A percentile compares a stretch with the other conserved stretches of the same genome.
phyloP scores from a whole-genome alignment of 2,888 invertebrate species.

The Drosophila greeni region DNA sequence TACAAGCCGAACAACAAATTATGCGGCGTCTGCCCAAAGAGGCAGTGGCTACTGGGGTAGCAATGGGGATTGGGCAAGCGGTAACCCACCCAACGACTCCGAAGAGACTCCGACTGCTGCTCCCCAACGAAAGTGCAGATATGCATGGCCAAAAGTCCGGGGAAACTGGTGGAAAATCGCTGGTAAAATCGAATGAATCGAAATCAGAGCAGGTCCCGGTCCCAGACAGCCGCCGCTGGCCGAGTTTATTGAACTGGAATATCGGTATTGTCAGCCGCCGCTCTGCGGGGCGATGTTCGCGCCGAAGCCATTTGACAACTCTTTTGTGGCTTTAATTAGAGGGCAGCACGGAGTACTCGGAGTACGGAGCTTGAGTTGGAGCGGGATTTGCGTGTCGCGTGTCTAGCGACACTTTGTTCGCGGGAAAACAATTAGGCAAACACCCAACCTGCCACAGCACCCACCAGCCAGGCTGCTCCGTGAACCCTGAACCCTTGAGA shows the following conservation, averaged over 20 bases:
- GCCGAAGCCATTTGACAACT: slow-evolving; percentile 46
- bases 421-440: slow-evolving; percentile 49
- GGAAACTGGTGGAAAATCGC: slow-evolving; percentile 52
- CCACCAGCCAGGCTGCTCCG: slow-evolving; percentile 2
- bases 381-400: slow-evolving; percentile 65
- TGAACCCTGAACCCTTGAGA: slow-evolving; percentile 6
- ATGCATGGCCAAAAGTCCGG: slow-evolving; percentile 42
- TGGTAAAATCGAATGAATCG: slow-evolving; percentile 31
- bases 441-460: slow-evolving; percentile 42
- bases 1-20: slow-evolving; percentile 67
- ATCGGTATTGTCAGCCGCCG: slow-evolving; percentile 4
- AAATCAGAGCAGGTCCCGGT: slow-evolving; percentile 48
- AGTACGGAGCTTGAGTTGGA: neutral
- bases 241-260: slow-evolving; percentile 38
- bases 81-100: slow-evolving; percentile 42
- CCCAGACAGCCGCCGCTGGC: slow-evolving; percentile 18
- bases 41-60: slow-evolving; percentile 35
- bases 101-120: neutral
- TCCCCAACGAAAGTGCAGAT: slow-evolving; percentile 48
- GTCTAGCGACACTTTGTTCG: slow-evolving; percentile 65
- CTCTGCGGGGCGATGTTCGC: slow-evolving; percentile 52
- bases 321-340: slow-evolving; percentile 36
- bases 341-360: slow-evolving; percentile 22
- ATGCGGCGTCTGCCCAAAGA: slow-evolving; percentile 59
- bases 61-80: slow-evolving; percentile 23